A percentile compares a stretch with the other conserved stretches of the same genome.
These are phyloP conservation scores for Stomorhina lunata DNA, from an alignment of 2,888 invertebrate species.

Conservation along the genomic window DNA sequence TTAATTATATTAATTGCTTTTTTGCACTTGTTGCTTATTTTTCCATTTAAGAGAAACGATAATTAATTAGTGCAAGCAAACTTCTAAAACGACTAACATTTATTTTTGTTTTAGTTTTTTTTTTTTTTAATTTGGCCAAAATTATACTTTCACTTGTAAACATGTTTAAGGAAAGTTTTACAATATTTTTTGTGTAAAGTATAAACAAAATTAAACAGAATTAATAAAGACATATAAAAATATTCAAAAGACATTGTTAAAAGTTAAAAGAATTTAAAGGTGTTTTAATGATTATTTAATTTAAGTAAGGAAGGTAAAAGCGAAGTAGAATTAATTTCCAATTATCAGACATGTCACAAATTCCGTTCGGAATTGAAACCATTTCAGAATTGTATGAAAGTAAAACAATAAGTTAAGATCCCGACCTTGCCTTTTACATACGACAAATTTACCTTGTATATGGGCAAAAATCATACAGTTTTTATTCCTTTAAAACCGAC, in stretches of 20 bases:
- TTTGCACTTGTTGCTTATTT: slow-evolving; percentile 6
- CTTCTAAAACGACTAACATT: background rate
- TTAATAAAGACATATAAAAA: background rate
- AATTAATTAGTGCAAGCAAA: slow-evolving; percentile 15
- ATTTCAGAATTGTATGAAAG: too few species aligned
- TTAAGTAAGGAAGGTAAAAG: too few species aligned
- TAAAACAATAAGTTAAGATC: too few species aligned
- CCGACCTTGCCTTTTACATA: too few species aligned
- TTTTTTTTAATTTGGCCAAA: background rate
- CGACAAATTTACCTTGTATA: too few species aligned
- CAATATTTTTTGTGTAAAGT: slow-evolving; percentile 35
- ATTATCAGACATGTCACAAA: too few species aligned
- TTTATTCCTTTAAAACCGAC: too few species aligned
- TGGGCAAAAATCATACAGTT: too few species aligned
- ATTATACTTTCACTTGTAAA: slow-evolving; percentile 50
- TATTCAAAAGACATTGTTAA: slow-evolving; percentile 6
- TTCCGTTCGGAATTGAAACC: too few species aligned
- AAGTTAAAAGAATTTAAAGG: background rate
- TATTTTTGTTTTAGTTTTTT: slow-evolving; percentile 8
- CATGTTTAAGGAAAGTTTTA: slow-evolving; percentile 18
- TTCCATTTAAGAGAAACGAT: slow-evolving; percentile 2
- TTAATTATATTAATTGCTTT: background rate
- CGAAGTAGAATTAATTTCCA: too few species aligned
- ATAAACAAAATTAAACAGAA: slow-evolving; percentile 17
- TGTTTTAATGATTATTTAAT: too few species aligned